Conservation (phyloP, 2,113 vertebrate species). For the Hemiprocne comata region DNA sequence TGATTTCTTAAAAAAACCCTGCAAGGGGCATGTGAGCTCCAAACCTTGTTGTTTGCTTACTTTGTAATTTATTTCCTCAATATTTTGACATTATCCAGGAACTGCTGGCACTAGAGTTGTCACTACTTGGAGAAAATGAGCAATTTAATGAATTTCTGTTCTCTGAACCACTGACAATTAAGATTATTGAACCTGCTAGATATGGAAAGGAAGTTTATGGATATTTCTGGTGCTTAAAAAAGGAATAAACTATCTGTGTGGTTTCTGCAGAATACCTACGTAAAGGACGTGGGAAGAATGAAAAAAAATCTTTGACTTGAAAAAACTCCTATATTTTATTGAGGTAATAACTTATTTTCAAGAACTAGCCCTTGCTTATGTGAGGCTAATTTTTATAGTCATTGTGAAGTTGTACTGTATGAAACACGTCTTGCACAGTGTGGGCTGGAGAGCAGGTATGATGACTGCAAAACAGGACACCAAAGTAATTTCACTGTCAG, state of each 20-base stretch:
- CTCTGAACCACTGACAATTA: not conserved
- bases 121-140: not conserved
- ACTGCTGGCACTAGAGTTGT: conserved; percentile 31
- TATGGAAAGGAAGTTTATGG: not conserved
- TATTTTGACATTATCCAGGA: conserved; percentile 60
- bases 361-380: not conserved
- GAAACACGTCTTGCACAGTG: not conserved
- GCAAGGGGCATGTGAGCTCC: not conserved
- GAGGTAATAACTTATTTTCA: not conserved
- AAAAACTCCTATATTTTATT: not conserved
- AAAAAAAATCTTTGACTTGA: not conserved
- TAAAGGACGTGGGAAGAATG: not conserved
- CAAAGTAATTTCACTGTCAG: not conserved
- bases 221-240: not conserved
- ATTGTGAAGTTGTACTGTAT: not conserved
- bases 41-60: conserved; percentile 23
- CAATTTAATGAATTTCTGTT: conserved; percentile 35
- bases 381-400: not conserved
- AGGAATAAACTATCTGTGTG: not conserved
- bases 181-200: not conserved
- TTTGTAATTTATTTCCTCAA: conserved; percentile 57
- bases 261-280: not conserved
- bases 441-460: not conserved
- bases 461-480: not conserved
- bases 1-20: not conserved